These are phyloP conservation scores for Cyphomyrus discorhynchus DNA, from an alignment of 2,113 vertebrate species.

Conservation along the genomic window DNA sequence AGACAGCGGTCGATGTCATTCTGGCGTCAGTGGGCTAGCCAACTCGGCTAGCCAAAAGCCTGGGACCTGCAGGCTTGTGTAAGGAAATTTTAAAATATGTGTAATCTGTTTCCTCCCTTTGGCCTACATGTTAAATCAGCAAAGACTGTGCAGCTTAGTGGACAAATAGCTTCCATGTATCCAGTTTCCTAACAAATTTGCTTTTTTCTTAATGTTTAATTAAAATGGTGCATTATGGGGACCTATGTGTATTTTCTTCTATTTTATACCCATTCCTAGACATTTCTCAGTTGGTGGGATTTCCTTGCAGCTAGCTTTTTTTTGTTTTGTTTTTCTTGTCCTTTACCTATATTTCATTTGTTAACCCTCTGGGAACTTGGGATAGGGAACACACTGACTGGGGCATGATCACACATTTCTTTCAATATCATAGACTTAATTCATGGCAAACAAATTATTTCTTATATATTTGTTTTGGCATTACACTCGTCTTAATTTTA, in stretches of 20 bases:
- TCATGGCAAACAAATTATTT: too few species aligned
- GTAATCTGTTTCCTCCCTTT: not conserved
- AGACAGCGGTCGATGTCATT: constrained; percentile 80
- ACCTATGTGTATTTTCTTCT: not conserved
- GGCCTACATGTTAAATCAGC: not conserved
- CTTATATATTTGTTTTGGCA: too few species aligned
- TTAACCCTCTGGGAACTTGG: not conserved
- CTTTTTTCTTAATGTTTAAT: not conserved
- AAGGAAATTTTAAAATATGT: not conserved
- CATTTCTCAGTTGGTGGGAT: not conserved
- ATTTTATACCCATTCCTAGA: not conserved
- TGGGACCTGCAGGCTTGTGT: not conserved
- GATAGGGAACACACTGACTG: too few species aligned
- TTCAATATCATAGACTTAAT: too few species aligned
- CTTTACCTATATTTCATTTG: not conserved
- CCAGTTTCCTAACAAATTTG: not conserved
- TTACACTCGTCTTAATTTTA: too few species aligned
- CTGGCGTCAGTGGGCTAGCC: constrained; percentile 84
- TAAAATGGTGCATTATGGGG: not conserved
- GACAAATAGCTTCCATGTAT: not conserved
- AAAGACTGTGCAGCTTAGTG: not conserved
- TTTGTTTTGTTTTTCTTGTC: not conserved
- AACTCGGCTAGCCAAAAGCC: fast-evolving
- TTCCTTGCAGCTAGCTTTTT: not conserved
- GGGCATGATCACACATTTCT: too few species aligned